Conservation (phyloP, 2,113 vertebrate species). For the Ovibos moschatus region DNA sequence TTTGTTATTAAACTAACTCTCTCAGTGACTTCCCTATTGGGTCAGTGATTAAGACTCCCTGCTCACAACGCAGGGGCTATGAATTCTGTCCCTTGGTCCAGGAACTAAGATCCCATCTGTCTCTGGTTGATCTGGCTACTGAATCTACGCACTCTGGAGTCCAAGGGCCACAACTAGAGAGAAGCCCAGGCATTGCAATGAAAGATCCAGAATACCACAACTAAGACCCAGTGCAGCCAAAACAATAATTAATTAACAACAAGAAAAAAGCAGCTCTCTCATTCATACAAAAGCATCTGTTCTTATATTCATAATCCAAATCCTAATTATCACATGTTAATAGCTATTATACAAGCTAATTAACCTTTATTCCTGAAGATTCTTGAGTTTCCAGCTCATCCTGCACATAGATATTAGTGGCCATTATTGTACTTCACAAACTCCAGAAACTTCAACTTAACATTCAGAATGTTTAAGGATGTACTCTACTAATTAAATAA, state of each 20-base stretch:
- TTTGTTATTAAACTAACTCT: not conserved
- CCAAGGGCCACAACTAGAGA: not conserved
- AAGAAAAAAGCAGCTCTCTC: not conserved
- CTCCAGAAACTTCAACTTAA: not conserved
- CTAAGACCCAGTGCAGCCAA: not conserved
- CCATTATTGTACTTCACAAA: not conserved
- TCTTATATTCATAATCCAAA: not conserved
- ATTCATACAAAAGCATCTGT: not conserved
- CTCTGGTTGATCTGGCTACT: not conserved
- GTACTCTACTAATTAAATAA: not conserved
- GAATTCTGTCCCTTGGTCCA: not conserved
- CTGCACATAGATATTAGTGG: not conserved
- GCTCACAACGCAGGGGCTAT: not conserved
- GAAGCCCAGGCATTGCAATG: fast-evolving
- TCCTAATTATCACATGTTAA: not conserved
- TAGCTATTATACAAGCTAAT: not conserved
- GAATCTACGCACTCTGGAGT: fast-evolving
- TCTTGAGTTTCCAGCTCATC: not conserved
- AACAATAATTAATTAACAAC: not conserved
- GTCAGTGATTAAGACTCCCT: not conserved
- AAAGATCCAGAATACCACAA: not conserved
- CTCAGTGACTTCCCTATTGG: not conserved
- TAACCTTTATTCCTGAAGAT: not conserved
- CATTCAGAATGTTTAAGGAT: not conserved
- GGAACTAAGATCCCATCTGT: not conserved